A percentile compares a stretch with the other conserved stretches of the same genome.
These are phyloP conservation scores for Ctenodactylus gundi DNA, from an alignment of 2,113 vertebrate genomes.

Conservation along the genomic window DNA sequence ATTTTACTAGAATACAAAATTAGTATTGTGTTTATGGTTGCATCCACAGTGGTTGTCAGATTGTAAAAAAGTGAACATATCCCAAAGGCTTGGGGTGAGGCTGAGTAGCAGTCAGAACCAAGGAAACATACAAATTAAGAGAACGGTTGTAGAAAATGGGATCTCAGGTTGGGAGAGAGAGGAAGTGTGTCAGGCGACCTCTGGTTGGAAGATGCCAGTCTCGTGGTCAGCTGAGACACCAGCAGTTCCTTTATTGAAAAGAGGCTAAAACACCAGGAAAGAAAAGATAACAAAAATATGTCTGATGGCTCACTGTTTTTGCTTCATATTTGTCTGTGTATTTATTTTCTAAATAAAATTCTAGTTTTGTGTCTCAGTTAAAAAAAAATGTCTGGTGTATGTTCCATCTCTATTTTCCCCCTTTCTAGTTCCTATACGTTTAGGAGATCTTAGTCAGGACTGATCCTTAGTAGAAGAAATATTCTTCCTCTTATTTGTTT, in stretches of 20 bases:
- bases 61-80: not conserved
- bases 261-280: not conserved
- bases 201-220: not conserved
- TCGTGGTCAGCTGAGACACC: not conserved
- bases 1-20: not conserved
- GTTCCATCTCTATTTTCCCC: not conserved
- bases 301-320: too few species aligned
- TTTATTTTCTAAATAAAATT: too few species aligned
- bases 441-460: not conserved
- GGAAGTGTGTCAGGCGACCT: not conserved
- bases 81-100: not conserved
- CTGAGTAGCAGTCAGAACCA: not conserved
- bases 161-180: not conserved
- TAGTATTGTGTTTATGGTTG: not conserved
- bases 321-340: too few species aligned
- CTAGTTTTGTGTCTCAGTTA: too few species aligned
- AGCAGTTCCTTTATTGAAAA: not conserved
- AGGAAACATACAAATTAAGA: not conserved
- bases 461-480: not conserved
- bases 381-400: not conserved
- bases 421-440: not conserved
- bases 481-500: not conserved
- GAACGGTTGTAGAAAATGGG: not conserved
- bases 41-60: not conserved
- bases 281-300: not conserved